These are phyloP conservation scores for Calidris pygmaea DNA, from an alignment of 2,113 vertebrate genomes.

Conservation along the genomic window DNA sequence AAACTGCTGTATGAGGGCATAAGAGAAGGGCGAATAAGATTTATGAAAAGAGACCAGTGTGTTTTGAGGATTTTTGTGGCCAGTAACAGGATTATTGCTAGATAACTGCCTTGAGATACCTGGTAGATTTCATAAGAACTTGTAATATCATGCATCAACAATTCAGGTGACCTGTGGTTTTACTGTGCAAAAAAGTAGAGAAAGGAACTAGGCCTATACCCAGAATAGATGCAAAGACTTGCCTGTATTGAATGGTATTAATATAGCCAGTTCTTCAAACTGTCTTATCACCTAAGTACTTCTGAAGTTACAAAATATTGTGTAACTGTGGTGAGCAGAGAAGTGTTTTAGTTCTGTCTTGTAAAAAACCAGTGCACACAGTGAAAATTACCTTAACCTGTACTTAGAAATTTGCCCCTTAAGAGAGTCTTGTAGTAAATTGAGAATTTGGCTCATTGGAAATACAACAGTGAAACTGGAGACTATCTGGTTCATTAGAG, in stretches of 20 bases:
- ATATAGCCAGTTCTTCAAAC: background rate
- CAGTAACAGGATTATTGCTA: background rate
- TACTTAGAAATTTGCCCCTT: background rate
- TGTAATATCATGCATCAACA: background rate
- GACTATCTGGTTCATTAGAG: background rate
- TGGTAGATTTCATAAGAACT: background rate
- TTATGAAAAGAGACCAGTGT: background rate
- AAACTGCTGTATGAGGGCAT: background rate
- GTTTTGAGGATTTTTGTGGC: background rate
- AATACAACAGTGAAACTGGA: background rate
- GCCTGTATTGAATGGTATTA: background rate
- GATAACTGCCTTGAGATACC: background rate
- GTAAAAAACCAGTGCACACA: background rate
- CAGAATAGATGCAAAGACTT: background rate
- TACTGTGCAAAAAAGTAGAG: background rate
- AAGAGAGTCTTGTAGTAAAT: background rate
- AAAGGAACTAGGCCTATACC: background rate
- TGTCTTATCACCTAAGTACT: background rate
- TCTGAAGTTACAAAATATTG: background rate
- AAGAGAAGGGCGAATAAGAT: background rate
- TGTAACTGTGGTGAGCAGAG: background rate
- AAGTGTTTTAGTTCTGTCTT: background rate
- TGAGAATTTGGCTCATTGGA: background rate
- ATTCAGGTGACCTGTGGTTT: background rate
- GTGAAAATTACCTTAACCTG: background rate